Evolutionary conservation across 2,113 vertebrate species (phyloP).

Genomic region (Regulus satrapa): DNA sequence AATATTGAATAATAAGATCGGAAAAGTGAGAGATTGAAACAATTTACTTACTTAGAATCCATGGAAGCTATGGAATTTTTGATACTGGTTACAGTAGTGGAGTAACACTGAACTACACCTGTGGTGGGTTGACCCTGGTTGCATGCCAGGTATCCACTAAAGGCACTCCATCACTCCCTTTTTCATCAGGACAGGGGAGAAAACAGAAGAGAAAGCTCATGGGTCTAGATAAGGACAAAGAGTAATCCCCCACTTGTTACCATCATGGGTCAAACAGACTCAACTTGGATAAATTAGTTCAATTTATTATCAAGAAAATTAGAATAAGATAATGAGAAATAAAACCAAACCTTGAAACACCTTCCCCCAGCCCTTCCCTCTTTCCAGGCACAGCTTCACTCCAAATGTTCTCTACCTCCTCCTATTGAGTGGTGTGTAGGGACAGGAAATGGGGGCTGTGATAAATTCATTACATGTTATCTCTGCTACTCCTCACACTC

Average conservation of each 20-base stretch:
- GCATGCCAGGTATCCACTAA: background rate
- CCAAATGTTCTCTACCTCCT: background rate
- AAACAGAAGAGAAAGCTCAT: background rate
- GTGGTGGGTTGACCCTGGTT: background rate
- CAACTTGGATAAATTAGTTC: background rate
- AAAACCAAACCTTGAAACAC: background rate
- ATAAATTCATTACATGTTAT: background rate
- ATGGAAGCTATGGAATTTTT: background rate
- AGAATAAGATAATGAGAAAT: background rate
- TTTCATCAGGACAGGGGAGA: background rate
- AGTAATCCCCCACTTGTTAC: background rate
- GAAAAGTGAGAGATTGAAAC: background rate
- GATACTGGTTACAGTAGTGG: background rate
- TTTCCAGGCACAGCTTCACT: background rate
- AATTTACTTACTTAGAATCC: background rate
- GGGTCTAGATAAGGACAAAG: background rate
- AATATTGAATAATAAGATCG: background rate
- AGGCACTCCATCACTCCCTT: background rate
- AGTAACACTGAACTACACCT: background rate
- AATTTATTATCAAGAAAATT: background rate
- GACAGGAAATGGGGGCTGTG: background rate
- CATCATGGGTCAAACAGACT: background rate
- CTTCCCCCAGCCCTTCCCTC: background rate
- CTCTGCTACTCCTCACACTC: background rate
- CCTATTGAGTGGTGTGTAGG: background rate